These are phyloP conservation scores for Lepas anatifera DNA, from an alignment of 2,888 invertebrate genomes.

Conservation along the genomic window DNA sequence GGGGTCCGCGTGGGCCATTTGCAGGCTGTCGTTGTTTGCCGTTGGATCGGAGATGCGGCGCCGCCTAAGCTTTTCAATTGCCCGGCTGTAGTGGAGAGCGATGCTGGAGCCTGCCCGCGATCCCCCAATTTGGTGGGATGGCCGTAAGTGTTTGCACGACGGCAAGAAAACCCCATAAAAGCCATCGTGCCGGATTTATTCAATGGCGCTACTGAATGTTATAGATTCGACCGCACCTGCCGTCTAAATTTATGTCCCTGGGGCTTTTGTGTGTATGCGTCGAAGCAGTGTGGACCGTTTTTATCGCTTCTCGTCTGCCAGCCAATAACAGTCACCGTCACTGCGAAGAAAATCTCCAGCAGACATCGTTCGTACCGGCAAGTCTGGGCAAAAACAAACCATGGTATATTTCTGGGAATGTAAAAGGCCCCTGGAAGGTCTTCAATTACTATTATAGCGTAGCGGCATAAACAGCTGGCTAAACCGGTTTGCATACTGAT, in stretches of 20 bases:
- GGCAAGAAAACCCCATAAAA: slow-evolving; percentile 9
- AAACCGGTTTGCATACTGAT: too few relatives aligned
- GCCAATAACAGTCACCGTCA: too few relatives aligned
- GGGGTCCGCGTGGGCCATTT: too few relatives aligned
- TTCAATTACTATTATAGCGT: too few relatives aligned
- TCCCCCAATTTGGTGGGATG: slow-evolving; percentile 4
- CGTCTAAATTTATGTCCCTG: not conserved
- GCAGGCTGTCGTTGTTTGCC: not conserved
- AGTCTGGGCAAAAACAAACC: too few relatives aligned
- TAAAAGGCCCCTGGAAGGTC: too few relatives aligned
- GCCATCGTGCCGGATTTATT: not conserved
- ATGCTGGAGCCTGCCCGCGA: not conserved
- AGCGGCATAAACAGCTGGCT: not conserved
- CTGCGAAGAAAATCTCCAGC: too few relatives aligned
- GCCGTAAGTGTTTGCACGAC: not conserved
- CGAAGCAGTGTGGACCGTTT: not conserved
- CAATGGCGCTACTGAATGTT: not conserved
- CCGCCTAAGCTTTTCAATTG: slow-evolving; percentile 1
- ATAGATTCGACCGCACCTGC: slow-evolving; percentile 5
- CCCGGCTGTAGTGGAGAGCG: not conserved
- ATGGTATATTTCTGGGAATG: too few relatives aligned
- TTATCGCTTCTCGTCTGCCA: not conserved
- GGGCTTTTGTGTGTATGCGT: not conserved
- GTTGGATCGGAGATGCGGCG: not conserved
- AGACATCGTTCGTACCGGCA: too few relatives aligned